Conservation (phyloP, 2,888 invertebrate genomes). For the Andricus curvator region DNA sequence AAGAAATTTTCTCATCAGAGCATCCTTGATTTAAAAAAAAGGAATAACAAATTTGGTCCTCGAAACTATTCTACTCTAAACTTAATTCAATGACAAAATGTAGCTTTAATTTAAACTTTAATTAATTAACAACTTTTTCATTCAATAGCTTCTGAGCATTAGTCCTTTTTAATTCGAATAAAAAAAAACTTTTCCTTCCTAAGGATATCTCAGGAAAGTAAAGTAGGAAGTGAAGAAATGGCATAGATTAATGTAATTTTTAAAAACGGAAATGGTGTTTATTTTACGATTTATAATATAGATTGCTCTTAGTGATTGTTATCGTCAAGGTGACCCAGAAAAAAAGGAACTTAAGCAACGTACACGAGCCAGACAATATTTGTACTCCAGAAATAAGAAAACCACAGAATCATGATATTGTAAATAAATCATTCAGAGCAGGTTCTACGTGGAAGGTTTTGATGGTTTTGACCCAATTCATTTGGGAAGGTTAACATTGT, state of each 20-base stretch:
- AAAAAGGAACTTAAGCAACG: slow-evolving; percentile 6
- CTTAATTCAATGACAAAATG: not conserved
- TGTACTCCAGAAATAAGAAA: slow-evolving; percentile 3
- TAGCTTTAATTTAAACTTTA: not conserved
- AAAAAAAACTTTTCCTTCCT: not conserved
- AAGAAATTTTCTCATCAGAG: no score
- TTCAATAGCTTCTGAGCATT: not conserved
- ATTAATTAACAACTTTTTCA: not conserved
- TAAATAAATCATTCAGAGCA: slow-evolving; percentile 5
- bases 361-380: not conserved
- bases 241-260: not conserved
- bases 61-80: not conserved
- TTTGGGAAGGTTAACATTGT: slow-evolving; percentile 10
- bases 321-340: slow-evolving; percentile 15
- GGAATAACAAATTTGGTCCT: no score
- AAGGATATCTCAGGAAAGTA: not conserved
- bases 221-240: slow-evolving; percentile 18
- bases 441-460: not conserved
- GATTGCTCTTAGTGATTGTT: slow-evolving; percentile 14
- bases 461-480: slow-evolving; percentile 27
- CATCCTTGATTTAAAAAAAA: no score
- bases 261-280: not conserved
- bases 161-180: not conserved
- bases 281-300: slow-evolving; percentile 17
- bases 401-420: not conserved